These are phyloP conservation scores for Crotophaga sulcirostris DNA, from an alignment of 2,113 vertebrate genomes.

Conservation along the genomic window DNA sequence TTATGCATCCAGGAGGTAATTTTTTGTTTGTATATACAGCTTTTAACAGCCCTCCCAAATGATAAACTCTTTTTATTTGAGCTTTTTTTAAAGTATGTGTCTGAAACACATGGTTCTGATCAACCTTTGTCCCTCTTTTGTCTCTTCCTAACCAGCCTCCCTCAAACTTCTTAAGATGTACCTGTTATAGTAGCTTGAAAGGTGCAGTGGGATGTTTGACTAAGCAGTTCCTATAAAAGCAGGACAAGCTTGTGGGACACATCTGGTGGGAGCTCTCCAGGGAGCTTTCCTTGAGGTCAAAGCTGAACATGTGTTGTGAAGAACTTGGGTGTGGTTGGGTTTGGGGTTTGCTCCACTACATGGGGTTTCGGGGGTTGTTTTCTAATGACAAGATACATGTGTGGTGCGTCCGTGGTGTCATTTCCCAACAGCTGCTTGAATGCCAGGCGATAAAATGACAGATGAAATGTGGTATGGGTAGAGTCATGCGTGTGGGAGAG, in stretches of 20 bases:
- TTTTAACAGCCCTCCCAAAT: neutral
- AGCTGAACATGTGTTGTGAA: neutral
- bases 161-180: neutral
- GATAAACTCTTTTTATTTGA: neutral
- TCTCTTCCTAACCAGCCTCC: neutral
- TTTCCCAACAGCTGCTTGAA: slow-evolving; percentile 28
- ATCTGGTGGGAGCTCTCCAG: neutral
- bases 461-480: neutral
- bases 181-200: neutral
- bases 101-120: neutral
- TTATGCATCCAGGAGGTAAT: neutral
- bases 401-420: neutral
- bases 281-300: neutral
- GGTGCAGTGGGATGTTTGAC: neutral
- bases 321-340: neutral
- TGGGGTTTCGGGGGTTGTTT: neutral
- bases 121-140: neutral
- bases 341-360: neutral
- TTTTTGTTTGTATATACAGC: neutral
- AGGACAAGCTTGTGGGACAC: neutral
- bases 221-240: neutral
- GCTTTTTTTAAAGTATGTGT: neutral
- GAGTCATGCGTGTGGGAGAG: neutral
- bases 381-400: slow-evolving; percentile 4
- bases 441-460: slow-evolving; percentile 35